Percentiles rank a stretch among this genome's conserved stretches.
Conservation (phyloP, 1,140 invertebrate species). For the Anoplolepis gracilipes region DNA sequence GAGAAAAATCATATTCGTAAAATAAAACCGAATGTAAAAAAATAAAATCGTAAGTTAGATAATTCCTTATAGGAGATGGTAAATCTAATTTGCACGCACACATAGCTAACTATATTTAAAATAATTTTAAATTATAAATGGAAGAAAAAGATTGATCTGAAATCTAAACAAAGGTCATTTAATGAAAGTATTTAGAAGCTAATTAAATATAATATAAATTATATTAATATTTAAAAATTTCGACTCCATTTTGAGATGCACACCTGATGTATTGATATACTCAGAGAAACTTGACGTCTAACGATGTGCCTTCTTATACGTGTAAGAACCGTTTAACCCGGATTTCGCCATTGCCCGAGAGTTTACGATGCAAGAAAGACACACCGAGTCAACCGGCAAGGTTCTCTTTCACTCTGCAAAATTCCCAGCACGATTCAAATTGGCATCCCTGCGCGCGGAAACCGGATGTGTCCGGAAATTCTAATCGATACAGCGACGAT, state of each 20-base stretch:
- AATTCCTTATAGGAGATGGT: no score
- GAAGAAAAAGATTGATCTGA: not conserved
- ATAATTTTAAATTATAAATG: not conserved
- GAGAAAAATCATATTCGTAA: not conserved
- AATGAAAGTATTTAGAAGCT: not conserved
- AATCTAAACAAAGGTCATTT: not conserved
- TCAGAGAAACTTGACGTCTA: slow-evolving; percentile 47
- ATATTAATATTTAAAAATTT: not conserved
- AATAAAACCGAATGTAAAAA: no score
- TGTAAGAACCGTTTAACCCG: slow-evolving; percentile 65
- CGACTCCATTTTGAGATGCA: not conserved
- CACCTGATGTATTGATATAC: slow-evolving; percentile 28
- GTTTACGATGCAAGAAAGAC: not conserved
- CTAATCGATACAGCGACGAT: slow-evolving; percentile 4
- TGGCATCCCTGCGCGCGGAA: not conserved
- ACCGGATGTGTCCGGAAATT: slow-evolving; percentile 43
- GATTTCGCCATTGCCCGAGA: slow-evolving; percentile 48
- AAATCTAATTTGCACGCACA: not conserved
- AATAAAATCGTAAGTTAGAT: not conserved
- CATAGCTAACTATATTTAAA: not conserved
- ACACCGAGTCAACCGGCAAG: not conserved
- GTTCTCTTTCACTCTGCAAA: slow-evolving; percentile 44
- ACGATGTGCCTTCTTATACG: slow-evolving; percentile 47
- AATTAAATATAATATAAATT: not conserved
- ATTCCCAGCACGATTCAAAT: slow-evolving; percentile 55